phyloP scores from a whole-genome alignment of 2,113 vertebrate genomes.

The Scopus umbretta region DNA sequence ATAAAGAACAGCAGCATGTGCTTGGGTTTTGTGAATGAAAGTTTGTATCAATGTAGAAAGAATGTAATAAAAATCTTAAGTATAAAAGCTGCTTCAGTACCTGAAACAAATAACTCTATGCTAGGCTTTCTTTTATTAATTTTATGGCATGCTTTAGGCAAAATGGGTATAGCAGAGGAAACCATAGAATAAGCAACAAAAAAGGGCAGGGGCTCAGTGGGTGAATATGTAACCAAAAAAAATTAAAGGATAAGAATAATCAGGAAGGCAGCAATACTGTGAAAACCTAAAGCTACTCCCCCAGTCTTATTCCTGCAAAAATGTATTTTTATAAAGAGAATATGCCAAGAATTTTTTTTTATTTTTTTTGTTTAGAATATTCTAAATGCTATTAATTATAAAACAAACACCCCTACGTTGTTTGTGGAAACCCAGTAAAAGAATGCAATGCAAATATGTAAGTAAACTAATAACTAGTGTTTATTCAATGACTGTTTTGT shows the following conservation, averaged over 20 bases:
- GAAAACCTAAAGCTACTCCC: not conserved
- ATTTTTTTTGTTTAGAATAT: not conserved
- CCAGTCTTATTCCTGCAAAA: not conserved
- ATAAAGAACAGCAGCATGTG: not conserved
- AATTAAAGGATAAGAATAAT: not conserved
- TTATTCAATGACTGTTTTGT: conserved; percentile 9
- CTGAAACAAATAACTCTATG: not conserved
- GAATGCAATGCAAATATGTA: conserved; percentile 9
- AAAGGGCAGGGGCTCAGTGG: not conserved
- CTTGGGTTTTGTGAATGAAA: not conserved
- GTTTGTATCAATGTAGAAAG: not conserved
- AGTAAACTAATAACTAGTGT: conserved; percentile 8
- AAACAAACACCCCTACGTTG: not conserved
- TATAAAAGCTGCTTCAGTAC: not conserved
- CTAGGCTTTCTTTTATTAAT: not conserved
- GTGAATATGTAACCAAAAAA: not conserved
- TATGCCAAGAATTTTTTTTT: not conserved
- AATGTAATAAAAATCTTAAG: not conserved
- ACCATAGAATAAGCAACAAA: not conserved
- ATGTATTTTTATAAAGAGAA: not conserved
- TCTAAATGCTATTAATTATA: not conserved
- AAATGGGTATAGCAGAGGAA: not conserved
- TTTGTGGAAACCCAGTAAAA: conserved; percentile 9
- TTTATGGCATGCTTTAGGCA: not conserved
- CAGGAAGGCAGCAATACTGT: not conserved